phyloP scores from a whole-genome alignment of 2,113 vertebrate species.

The Hassar affinis region DNA sequence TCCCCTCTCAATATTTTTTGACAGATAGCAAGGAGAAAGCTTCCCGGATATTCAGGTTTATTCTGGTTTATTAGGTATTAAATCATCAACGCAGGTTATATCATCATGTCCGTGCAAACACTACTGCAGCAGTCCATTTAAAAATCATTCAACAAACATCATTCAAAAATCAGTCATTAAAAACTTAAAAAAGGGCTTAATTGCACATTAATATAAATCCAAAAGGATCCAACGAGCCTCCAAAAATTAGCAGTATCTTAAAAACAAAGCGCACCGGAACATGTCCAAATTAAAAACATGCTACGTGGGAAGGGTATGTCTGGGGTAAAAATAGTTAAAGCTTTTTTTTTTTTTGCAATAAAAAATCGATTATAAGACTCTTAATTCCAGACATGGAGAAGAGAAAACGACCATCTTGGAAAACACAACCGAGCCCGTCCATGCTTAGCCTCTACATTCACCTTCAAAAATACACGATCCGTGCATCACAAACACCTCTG shows the following conservation, averaged over 20 bases:
- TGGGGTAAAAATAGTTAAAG: constrained; percentile 30
- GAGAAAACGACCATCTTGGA: constrained; percentile 44
- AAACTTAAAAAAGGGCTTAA: constrained; percentile 28
- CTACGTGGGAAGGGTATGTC: constrained; percentile 11
- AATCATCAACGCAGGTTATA: background rate
- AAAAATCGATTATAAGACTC: constrained; percentile 55
- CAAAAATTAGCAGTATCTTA: constrained; percentile 40
- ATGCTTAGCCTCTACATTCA: constrained; percentile 48
- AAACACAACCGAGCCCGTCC: constrained; percentile 54
- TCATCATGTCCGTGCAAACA: constrained; percentile 29
- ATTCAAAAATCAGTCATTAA: constrained; percentile 41
- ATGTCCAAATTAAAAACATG: constrained; percentile 34
- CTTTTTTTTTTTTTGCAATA: background rate
- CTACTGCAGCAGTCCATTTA: constrained; percentile 39
- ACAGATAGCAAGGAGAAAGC: constrained; percentile 8
- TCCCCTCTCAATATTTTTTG: background rate
- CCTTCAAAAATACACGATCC: constrained; percentile 54
- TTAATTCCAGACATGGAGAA: constrained; percentile 57
- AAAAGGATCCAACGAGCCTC: constrained; percentile 26
- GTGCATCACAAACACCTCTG: constrained; percentile 47
- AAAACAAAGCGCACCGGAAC: constrained; percentile 11
- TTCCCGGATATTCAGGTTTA: constrained; percentile 4
- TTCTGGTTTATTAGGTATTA: background rate
- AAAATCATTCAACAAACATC: constrained; percentile 20
- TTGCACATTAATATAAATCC: constrained; percentile 5